Conservation (phyloP, 2,888 invertebrate genomes). For the Hypselothyrea guttata region DNA sequence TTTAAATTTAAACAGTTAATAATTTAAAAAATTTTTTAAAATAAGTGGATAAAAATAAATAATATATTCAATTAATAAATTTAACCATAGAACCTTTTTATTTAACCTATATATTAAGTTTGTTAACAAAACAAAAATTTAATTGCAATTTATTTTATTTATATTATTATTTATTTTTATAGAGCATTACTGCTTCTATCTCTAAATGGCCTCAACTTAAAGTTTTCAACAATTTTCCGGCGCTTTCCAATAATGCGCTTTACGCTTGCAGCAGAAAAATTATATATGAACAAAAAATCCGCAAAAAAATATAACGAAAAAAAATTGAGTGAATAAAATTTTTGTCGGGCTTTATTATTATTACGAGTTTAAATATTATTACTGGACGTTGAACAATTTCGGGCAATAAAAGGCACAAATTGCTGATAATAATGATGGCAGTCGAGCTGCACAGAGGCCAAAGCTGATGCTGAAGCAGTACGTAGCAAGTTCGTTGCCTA, state of each 20-base stretch:
- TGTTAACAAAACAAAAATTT: too few relatives aligned
- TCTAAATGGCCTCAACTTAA: slow-evolving; percentile 7
- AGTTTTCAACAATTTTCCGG: slow-evolving; percentile 45
- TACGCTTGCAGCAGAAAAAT: slow-evolving; percentile 50
- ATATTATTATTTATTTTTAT: too few relatives aligned
- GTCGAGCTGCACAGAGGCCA: slow-evolving; percentile 12
- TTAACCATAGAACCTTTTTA: too few relatives aligned
- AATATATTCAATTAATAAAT: too few relatives aligned
- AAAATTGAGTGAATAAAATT: slow-evolving; percentile 29
- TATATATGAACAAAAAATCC: too few relatives aligned
- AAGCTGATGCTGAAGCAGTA: slow-evolving; percentile 14
- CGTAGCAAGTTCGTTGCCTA: slow-evolving; percentile 58
- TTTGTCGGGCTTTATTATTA: slow-evolving; percentile 58
- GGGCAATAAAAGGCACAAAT: slow-evolving; percentile 71
- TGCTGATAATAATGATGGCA: slow-evolving; percentile 70
- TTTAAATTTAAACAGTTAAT: too few relatives aligned
- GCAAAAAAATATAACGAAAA: slow-evolving; percentile 19
- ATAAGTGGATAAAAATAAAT: too few relatives aligned
- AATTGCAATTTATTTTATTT: too few relatives aligned
- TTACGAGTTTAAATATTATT: slow-evolving; percentile 70
- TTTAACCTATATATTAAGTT: too few relatives aligned
- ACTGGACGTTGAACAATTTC: slow-evolving; percentile 71
- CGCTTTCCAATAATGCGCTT: slow-evolving; percentile 67
- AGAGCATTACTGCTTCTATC: background rate
- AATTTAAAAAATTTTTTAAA: too few relatives aligned